These are phyloP conservation scores for Trichogramma dendrolimi DNA, from an alignment of 2,888 invertebrate species.

Conservation along the genomic window DNA sequence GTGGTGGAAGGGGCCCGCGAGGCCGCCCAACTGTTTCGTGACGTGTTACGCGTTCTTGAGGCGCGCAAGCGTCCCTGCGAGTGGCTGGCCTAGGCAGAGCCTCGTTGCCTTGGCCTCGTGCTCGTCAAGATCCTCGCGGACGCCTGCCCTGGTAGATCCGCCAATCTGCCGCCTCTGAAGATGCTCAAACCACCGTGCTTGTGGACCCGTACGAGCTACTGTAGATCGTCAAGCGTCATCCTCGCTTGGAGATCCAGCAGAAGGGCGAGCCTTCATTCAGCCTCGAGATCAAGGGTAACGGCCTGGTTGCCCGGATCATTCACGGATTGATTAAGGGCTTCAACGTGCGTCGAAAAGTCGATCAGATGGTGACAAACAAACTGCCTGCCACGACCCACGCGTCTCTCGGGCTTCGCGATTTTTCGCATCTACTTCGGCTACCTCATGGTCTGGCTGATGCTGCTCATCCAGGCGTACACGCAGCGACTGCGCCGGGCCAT, in stretches of 20 bases:
- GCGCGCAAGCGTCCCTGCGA: too few relatives aligned
- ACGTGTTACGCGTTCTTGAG: too few relatives aligned
- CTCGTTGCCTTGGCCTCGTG: too few relatives aligned
- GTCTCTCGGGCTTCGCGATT: conserved; percentile 56
- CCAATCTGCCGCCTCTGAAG: conserved; percentile 74
- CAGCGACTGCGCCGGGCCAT: too few relatives aligned
- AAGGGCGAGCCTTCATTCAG: conserved; percentile 59
- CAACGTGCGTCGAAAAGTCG: conserved; percentile 51
- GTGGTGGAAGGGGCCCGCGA: too few relatives aligned
- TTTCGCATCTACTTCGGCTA: conserved; percentile 68
- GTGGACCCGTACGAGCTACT: conserved; percentile 64
- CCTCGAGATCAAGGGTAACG: conserved; percentile 68
- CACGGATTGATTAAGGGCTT: conserved; percentile 64
- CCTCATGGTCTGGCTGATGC: conserved; percentile 59
- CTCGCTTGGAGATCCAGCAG: conserved; percentile 61
- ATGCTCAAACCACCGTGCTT: conserved; percentile 66
- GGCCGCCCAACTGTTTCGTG: too few relatives aligned
- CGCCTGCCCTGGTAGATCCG: too few relatives aligned
- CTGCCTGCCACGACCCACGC: conserved; percentile 68
- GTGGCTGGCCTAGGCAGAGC: too few relatives aligned
- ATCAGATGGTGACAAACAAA: conserved; percentile 57
- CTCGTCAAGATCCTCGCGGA: too few relatives aligned
- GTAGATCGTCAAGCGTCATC: conserved; percentile 64
- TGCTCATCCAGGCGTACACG: conserved; percentile 66
- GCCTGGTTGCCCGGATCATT: conserved; percentile 70